These are phyloP conservation scores for Liasis olivaceus DNA, from an alignment of 2,797 vertebrate species.

Conservation along the genomic window DNA sequence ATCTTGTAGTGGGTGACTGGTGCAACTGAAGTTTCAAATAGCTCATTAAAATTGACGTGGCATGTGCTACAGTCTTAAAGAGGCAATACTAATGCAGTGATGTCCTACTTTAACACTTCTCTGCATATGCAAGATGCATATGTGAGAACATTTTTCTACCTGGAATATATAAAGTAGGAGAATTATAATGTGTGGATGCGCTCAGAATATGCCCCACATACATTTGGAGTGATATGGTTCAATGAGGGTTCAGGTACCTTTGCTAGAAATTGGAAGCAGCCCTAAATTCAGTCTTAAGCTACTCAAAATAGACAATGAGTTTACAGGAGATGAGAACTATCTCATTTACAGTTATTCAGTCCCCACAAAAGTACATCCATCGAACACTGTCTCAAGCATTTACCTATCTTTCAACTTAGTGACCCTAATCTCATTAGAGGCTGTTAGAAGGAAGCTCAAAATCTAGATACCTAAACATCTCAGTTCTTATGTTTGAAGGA, in stretches of 20 bases:
- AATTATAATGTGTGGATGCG: background rate
- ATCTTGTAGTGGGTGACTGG: background rate
- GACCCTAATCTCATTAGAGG: constrained; percentile 16
- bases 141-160: background rate
- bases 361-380: background rate
- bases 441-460: constrained; percentile 43
- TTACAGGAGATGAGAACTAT: background rate
- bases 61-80: background rate
- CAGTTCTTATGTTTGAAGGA: background rate
- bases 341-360: background rate
- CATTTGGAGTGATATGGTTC: background rate
- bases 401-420: background rate
- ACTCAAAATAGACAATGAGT: background rate
- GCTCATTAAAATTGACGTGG: background rate
- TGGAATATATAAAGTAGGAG: background rate
- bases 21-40: background rate
- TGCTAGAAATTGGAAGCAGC: background rate
- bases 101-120: background rate
- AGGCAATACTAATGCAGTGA: background rate
- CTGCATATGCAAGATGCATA: background rate
- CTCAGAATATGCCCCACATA: background rate
- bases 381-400: background rate
- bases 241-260: background rate
- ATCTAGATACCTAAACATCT: background rate
- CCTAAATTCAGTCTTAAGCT: background rate